A percentile compares a stretch with the other conserved stretches of the same genome.
phyloP scores from a whole-genome alignment of 1,140 invertebrate species.

The Cydia strobilella region DNA sequence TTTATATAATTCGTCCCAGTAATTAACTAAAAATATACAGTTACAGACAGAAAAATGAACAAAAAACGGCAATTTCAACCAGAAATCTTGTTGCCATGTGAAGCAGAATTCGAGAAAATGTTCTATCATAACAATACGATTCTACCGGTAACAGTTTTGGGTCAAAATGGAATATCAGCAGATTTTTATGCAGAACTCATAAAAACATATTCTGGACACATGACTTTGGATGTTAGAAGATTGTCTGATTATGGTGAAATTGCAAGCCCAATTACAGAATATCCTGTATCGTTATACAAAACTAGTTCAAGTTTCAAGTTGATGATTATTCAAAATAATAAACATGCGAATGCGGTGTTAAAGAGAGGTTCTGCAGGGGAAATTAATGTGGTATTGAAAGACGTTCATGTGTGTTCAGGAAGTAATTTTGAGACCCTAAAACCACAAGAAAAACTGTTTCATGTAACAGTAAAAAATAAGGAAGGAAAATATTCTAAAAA shows the following conservation, averaged over 20 bases:
- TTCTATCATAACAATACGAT: not conserved
- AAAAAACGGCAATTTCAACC: slow-evolving; percentile 33
- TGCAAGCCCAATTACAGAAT: slow-evolving; percentile 10
- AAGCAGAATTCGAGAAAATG: not conserved
- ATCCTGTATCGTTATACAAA: slow-evolving; percentile 35
- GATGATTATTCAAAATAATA: slow-evolving; percentile 16
- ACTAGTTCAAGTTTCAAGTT: slow-evolving; percentile 34
- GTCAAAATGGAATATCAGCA: not conserved
- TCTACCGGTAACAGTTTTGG: slow-evolving; percentile 8
- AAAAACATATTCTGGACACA: slow-evolving; percentile 18
- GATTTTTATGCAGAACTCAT: not conserved
- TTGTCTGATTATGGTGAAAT: slow-evolving; percentile 8
- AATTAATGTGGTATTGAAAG: slow-evolving; percentile 37
- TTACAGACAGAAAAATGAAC: slow-evolving; percentile 58
- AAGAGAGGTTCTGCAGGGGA: slow-evolving; percentile 35
- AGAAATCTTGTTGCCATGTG: not conserved
- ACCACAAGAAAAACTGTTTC: slow-evolving; percentile 31
- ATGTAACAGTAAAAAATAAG: slow-evolving; percentile 44
- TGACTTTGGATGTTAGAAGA: not conserved
- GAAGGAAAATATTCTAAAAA: slow-evolving; percentile 37
- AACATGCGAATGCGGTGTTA: slow-evolving; percentile 39
- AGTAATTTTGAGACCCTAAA: not conserved
- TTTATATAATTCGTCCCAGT: not conserved
- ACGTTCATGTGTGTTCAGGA: not conserved
- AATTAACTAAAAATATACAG: not conserved